Conservation (phyloP, 2,113 vertebrate genomes). For the Bettongia penicillata region DNA sequence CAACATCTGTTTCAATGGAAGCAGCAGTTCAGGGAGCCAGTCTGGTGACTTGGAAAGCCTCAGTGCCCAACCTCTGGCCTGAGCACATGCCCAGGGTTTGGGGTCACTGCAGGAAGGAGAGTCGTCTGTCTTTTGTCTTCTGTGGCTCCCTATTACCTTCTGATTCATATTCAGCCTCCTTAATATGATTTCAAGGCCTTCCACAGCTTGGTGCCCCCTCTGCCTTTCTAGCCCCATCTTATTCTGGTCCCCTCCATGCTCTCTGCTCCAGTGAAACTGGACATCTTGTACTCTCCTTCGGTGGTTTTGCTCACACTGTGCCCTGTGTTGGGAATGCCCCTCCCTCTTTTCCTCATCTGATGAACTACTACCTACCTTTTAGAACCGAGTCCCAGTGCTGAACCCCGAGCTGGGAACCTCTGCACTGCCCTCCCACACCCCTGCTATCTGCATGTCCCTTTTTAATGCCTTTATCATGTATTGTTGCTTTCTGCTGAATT, state of each 20-base stretch:
- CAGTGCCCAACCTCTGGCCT: neutral
- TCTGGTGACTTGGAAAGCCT: neutral
- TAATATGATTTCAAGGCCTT: neutral
- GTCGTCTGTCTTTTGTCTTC: neutral
- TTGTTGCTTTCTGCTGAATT: neutral
- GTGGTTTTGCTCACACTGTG: neutral
- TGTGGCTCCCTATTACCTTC: neutral
- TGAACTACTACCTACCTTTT: neutral
- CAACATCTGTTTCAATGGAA: neutral
- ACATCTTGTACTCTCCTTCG: neutral
- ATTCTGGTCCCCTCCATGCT: neutral
- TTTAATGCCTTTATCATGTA: neutral
- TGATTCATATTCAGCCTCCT: neutral
- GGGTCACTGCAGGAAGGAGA: neutral
- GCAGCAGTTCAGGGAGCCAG: neutral
- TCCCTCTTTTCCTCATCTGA: neutral
- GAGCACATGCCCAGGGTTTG: fast-evolving
- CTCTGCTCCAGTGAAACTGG: neutral
- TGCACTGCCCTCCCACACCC: neutral
- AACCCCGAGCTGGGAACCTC: neutral
- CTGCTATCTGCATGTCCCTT: neutral
- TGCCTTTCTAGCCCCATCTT: neutral
- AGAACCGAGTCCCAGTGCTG: neutral
- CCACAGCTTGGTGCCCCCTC: neutral
- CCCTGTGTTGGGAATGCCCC: neutral